Evolutionary conservation across 2,888 invertebrate genomes (phyloP).

Genomic region (Drosophila melanocephala): DNA sequence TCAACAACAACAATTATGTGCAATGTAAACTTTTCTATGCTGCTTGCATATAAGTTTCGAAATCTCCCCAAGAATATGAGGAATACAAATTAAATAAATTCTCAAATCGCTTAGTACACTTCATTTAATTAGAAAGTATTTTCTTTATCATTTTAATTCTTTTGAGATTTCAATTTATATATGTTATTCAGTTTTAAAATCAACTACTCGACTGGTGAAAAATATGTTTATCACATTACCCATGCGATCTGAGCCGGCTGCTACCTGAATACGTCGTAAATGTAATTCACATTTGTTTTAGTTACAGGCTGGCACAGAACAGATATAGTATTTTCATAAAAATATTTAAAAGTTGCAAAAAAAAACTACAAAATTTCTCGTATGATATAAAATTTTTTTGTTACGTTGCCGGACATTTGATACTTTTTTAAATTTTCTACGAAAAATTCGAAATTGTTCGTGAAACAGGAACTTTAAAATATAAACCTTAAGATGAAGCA

Average conservation of each 20-base stretch:
- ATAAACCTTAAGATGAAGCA: conserved; percentile 39
- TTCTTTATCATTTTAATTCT: not conserved
- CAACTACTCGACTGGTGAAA: not conserved
- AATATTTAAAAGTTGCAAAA: conserved; percentile 5
- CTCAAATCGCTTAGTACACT: not conserved
- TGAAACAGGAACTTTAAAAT: not conserved
- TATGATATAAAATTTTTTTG: conserved; percentile 2
- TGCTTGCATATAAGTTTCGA: too few relatives aligned
- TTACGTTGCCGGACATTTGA: not conserved
- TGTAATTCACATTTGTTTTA: conserved; percentile 36
- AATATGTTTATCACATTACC: conserved; percentile 27
- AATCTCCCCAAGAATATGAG: not conserved
- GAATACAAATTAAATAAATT: not conserved
- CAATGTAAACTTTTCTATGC: not conserved
- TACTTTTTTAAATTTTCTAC: not conserved
- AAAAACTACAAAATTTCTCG: conserved; percentile 21
- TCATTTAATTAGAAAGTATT: not conserved
- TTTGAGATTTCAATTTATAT: not conserved
- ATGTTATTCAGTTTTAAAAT: not conserved
- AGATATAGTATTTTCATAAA: conserved; percentile 15
- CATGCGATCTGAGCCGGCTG: conserved; percentile 4
- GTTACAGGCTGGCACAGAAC: conserved; percentile 38
- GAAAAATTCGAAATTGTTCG: conserved; percentile 34
- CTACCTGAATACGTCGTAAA: not conserved
- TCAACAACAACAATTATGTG: not conserved